phyloP scores from a whole-genome alignment of 2,888 invertebrate species.

The Steinernema hermaphroditum region DNA sequence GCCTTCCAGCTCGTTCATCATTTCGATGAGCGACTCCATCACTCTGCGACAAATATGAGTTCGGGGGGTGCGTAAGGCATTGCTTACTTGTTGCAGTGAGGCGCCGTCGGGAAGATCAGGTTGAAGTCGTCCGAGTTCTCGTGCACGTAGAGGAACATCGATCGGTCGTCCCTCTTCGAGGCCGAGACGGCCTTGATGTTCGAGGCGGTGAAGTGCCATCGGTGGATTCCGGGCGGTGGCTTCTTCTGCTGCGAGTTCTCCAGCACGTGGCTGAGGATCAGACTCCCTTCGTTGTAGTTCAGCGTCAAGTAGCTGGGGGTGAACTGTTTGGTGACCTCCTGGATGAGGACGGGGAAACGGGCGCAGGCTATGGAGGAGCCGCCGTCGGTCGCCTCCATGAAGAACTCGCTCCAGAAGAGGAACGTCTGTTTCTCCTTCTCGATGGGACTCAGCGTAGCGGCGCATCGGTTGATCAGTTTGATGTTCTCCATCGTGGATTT shows the following conservation, averaged over 20 bases:
- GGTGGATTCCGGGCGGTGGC: constrained; percentile 67
- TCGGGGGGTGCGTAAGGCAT: too few relatives aligned
- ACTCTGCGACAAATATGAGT: too few relatives aligned
- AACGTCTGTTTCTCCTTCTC: constrained; percentile 71
- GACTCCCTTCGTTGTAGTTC: constrained; percentile 86
- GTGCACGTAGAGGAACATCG: constrained; percentile 92
- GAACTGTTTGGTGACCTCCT: constrained; percentile 84
- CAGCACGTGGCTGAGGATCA: constrained; percentile 80
- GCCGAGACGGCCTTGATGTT: constrained; percentile 82
- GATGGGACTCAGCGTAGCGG: constrained; percentile 58
- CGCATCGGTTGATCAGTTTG: constrained; percentile 82
- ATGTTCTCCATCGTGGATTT: constrained; percentile 97
- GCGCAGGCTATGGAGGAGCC: constrained; percentile 70
- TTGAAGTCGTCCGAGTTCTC: constrained; percentile 98
- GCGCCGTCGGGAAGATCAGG: constrained; percentile 90
- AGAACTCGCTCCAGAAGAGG: constrained; percentile 97
- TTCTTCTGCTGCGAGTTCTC: constrained; percentile 61
- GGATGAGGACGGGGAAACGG: constrained; percentile 72
- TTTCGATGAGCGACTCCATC: constrained; percentile 46
- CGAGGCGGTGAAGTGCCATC: constrained; percentile 89
- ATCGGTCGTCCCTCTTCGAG: constrained; percentile 92
- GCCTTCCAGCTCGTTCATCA: constrained; percentile 54
- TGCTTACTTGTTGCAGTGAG: constrained; percentile 71
- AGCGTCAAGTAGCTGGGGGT: constrained; percentile 95
- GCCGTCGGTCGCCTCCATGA: constrained; percentile 84